These are phyloP conservation scores for Cercopithecus mona DNA, from an alignment of 2,113 vertebrate species.

Conservation along the genomic window DNA sequence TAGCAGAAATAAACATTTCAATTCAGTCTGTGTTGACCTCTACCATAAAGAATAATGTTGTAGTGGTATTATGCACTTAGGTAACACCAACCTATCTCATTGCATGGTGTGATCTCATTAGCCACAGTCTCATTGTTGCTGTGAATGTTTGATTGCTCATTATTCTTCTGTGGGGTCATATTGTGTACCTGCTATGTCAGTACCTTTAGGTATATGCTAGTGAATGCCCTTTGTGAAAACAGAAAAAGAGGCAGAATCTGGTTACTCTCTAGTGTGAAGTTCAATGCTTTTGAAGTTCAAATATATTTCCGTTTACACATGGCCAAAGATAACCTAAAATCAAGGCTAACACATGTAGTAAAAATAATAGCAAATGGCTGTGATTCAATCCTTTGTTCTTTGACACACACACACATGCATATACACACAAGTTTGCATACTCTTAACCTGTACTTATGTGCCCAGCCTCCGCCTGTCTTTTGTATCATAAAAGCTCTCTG, in stretches of 20 bases:
- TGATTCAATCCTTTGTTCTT: neutral
- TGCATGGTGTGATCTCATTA: neutral
- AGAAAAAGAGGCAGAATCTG: neutral
- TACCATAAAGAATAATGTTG: neutral
- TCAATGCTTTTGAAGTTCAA: conserved; percentile 30
- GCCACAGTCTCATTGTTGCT: neutral
- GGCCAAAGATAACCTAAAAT: conserved; percentile 33
- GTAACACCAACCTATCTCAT: neutral
- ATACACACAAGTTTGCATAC: neutral
- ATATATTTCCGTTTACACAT: conserved; percentile 20
- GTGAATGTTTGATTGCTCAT: neutral
- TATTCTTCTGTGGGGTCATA: neutral
- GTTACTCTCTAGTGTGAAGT: neutral
- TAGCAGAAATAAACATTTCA: neutral
- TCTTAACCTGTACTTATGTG: neutral
- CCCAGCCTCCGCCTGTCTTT: neutral
- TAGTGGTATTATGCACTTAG: too few relatives aligned
- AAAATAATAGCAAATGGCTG: neutral
- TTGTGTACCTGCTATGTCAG: neutral
- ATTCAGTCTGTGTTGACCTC: neutral
- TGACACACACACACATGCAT: neutral
- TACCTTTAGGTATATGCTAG: neutral
- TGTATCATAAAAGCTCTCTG: neutral
- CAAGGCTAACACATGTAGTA: neutral
- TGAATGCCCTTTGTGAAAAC: neutral